phyloP scores from a whole-genome alignment of 2,797 vertebrate genomes.

The Siniperca obscura region DNA sequence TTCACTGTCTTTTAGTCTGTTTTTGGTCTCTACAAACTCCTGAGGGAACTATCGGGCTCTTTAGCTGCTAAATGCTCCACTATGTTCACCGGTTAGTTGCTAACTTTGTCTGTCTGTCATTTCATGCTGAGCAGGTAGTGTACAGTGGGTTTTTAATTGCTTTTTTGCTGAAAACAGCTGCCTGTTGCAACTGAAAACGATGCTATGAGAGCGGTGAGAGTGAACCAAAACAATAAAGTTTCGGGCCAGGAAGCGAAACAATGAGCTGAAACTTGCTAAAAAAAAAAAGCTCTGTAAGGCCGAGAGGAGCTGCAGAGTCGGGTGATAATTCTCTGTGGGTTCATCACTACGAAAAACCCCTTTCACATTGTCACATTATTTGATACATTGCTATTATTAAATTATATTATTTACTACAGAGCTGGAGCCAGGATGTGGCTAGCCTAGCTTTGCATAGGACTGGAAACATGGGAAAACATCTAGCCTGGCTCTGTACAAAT shows the following conservation, averaged over 20 bases:
- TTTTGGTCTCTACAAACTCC: not conserved
- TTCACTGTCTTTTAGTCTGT: not conserved
- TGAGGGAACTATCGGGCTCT: not conserved
- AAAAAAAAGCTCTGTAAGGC: too few relatives aligned
- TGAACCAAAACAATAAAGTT: not conserved
- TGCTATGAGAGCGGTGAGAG: not conserved
- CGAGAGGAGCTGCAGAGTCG: not conserved
- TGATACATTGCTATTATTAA: too few relatives aligned
- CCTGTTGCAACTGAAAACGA: not conserved
- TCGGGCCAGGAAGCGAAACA: not conserved
- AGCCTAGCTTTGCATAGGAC: not conserved
- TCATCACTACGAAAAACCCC: not conserved
- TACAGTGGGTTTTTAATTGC: not conserved
- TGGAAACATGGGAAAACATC: not conserved
- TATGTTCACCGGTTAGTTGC: not conserved
- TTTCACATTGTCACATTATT: too few relatives aligned
- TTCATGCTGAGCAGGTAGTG: not conserved
- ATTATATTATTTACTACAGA: too few relatives aligned
- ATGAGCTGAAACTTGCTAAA: not conserved
- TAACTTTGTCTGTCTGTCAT: not conserved
- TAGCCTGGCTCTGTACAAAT: not conserved
- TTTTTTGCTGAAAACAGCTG: not conserved
- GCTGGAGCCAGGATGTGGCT: not conserved
- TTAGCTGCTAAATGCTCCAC: not conserved
- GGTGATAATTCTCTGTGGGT: not conserved